phyloP scores from a whole-genome alignment of 2,797 vertebrate species.

The Rhynchotus rufescens region DNA sequence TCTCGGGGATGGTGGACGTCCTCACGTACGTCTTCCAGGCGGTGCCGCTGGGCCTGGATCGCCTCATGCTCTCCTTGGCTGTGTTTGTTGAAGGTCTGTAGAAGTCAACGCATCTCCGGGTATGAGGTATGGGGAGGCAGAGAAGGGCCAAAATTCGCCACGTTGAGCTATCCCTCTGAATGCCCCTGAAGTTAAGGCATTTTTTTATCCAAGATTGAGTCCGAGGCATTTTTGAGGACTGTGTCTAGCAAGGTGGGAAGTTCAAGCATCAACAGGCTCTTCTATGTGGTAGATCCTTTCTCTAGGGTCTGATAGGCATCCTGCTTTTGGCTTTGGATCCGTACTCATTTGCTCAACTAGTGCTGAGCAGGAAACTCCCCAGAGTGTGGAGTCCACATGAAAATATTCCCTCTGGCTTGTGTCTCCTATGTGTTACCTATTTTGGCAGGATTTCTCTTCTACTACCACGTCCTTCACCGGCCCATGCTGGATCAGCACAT shows the following conservation, averaged over 20 bases:
- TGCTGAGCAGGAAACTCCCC: no score
- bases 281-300: not conserved
- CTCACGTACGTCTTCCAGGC: constrained; percentile 62
- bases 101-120: fast-evolving
- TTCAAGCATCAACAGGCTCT: not conserved
- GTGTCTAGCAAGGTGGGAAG: not conserved
- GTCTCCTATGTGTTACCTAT: not conserved
- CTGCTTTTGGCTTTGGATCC: no score
- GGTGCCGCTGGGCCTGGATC: constrained; percentile 85
- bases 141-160: not conserved
- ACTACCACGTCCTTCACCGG: constrained; percentile 88
- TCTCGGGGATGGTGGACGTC: constrained; percentile 85
- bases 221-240: not conserved
- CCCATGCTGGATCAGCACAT: constrained; percentile 89
- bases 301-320: not conserved
- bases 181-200: fast-evolving
- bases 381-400: no score
- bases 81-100: constrained; percentile 90
- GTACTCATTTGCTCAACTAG: no score
- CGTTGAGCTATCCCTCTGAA: not conserved
- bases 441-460: constrained; percentile 91
- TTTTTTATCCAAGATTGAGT: not conserved
- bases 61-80: constrained; percentile 84
- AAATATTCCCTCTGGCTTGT: no score
- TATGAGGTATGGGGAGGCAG: not conserved